Conservation (phyloP, 2,797 vertebrate species). For the Ispidina lecontei region DNA sequence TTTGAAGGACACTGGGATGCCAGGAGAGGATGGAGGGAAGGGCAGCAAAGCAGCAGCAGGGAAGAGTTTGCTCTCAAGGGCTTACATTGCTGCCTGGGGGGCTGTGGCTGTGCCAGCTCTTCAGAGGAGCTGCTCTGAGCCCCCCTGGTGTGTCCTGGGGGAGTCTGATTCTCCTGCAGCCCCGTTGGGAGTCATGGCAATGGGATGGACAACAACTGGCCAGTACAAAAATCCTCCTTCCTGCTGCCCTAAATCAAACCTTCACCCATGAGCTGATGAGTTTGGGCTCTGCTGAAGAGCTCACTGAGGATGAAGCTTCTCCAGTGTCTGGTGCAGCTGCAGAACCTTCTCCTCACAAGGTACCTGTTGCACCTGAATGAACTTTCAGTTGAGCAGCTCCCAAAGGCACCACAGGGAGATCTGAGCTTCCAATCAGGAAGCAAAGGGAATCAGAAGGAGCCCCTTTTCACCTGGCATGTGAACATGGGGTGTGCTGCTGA, state of each 20-base stretch:
- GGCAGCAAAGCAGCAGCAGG: background rate
- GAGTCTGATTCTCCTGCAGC: fast-evolving
- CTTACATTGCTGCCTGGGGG: background rate
- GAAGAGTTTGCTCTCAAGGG: background rate
- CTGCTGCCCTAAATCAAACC: background rate
- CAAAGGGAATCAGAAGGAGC: background rate
- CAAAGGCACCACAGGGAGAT: background rate
- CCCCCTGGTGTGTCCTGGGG: background rate
- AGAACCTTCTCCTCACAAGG: fast-evolving
- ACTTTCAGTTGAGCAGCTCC: background rate
- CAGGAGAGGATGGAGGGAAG: background rate
- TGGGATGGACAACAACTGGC: background rate
- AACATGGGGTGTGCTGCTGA: background rate
- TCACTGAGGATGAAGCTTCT: background rate
- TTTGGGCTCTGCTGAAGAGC: background rate
- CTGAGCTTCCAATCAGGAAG: background rate
- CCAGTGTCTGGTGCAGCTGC: background rate
- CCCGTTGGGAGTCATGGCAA: background rate
- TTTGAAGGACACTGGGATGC: background rate
- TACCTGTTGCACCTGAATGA: background rate
- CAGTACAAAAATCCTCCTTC: background rate
- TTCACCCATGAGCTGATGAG: background rate
- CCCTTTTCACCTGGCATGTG: fast-evolving
- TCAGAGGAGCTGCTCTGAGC: background rate
- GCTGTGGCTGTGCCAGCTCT: background rate